Evolutionary conservation across 2,888 invertebrate genomes (phyloP).

Genomic region (Erebia ligea): DNA sequence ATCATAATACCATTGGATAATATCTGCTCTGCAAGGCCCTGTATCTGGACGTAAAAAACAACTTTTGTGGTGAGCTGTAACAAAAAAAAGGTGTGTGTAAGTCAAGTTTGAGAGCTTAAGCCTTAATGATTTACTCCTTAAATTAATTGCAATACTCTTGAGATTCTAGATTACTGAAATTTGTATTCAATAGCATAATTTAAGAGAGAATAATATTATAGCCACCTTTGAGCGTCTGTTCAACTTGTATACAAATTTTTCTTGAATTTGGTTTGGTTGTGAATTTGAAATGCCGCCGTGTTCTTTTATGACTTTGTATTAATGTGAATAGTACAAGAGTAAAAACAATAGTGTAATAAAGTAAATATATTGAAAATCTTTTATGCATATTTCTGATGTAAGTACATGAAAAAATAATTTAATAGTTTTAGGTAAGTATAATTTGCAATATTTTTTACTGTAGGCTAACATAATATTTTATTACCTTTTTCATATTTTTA

Average conservation of each 20-base stretch:
- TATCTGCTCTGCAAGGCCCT: conserved; percentile 69
- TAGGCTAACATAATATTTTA: background rate
- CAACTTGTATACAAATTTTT: conserved; percentile 52
- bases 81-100: background rate
- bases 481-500: background rate
- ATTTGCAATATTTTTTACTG: background rate
- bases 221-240: conserved; percentile 53
- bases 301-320: conserved; percentile 30
- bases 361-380: background rate
- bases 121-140: background rate
- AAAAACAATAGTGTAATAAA: conserved; percentile 13
- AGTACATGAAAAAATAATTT: background rate
- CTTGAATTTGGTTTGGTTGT: conserved; percentile 39
- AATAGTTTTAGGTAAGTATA: background rate
- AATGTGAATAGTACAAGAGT: conserved; percentile 18
- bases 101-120: too few relatives aligned
- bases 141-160: background rate
- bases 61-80: conserved; percentile 58
- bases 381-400: conserved; percentile 9
- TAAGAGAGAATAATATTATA: too few relatives aligned
- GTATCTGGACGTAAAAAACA: conserved; percentile 71
- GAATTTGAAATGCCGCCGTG: conserved; percentile 19
- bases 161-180: background rate
- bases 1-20: conserved; percentile 70
- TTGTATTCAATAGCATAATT: background rate